Conservation (phyloP, 2,888 invertebrate species). For the Altica lythri region DNA sequence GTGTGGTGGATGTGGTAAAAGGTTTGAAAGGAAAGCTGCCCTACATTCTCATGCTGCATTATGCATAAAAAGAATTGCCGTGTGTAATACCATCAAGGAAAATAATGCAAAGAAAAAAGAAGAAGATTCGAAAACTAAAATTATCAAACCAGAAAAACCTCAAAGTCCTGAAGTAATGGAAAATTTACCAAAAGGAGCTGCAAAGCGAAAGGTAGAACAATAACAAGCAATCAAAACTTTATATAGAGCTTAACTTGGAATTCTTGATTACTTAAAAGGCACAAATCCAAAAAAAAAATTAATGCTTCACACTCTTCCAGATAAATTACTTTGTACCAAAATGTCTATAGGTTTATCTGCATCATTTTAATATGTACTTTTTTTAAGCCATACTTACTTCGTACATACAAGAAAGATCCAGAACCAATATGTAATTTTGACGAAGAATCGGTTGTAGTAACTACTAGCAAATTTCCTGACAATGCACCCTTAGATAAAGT, state of each 20-base stretch:
- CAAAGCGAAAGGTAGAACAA: constrained; percentile 39
- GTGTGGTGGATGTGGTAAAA: constrained; percentile 71
- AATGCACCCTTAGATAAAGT: no score
- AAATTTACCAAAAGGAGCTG: constrained; percentile 34
- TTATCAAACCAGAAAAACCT: constrained; percentile 19
- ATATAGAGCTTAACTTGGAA: no score
- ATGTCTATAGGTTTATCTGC: no score
- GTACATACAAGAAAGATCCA: constrained; percentile 5
- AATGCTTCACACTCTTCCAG: no score
- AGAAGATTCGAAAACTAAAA: constrained; percentile 30
- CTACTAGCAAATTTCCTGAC: no score
- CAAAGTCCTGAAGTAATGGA: constrained; percentile 17
- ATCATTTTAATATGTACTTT: background rate
- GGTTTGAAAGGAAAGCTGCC: constrained; percentile 75
- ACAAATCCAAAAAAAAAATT: no score
- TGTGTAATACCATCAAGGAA: constrained; percentile 54
- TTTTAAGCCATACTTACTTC: constrained; percentile 8
- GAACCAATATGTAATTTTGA: background rate
- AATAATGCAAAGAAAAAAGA: constrained; percentile 43
- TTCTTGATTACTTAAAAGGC: no score
- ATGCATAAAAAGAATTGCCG: constrained; percentile 63
- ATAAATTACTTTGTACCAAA: constrained; percentile 23
- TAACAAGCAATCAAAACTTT: no score
- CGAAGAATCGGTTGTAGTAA: background rate
- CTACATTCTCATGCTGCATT: constrained; percentile 72